A percentile compares a stretch with the other conserved stretches of the same genome.
Evolutionary conservation across 2,888 invertebrate species (phyloP).

Genomic region (Ceratothoa steindachneri): DNA sequence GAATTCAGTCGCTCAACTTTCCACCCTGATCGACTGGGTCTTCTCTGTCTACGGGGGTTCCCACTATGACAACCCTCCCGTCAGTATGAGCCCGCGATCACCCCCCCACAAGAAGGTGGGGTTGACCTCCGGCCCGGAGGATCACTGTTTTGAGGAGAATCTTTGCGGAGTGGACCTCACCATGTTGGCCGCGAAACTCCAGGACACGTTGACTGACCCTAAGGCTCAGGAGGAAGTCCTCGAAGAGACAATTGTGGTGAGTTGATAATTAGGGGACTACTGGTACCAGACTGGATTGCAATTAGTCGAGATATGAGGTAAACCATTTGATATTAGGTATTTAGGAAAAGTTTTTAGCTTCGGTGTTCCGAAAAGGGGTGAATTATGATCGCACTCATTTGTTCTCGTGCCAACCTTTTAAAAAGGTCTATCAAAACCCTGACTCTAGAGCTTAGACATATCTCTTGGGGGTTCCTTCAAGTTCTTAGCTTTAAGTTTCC

Average conservation of each 20-base stretch:
- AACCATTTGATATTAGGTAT: too few species aligned
- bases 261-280: too few species aligned
- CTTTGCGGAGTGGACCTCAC: constrained; percentile 27
- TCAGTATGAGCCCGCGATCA: constrained; percentile 32
- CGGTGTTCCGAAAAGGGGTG: too few species aligned
- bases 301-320: too few species aligned
- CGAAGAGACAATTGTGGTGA: constrained; percentile 34
- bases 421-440: too few species aligned
- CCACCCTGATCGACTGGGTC: constrained; percentile 39
- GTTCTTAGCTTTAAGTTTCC: too few species aligned
- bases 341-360: too few species aligned
- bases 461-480: too few species aligned
- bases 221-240: constrained; percentile 29
- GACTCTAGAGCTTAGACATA: too few species aligned
- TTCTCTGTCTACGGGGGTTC: constrained; percentile 20
- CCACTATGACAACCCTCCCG: constrained; percentile 31
- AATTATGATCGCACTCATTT: too few species aligned
- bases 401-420: too few species aligned
- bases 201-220: constrained; percentile 32
- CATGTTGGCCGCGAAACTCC: constrained; percentile 33
- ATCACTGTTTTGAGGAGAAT: not conserved
- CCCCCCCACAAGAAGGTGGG: constrained; percentile 1
- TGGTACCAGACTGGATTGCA: too few species aligned
- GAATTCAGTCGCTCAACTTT: constrained; percentile 26
- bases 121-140: not conserved